A percentile compares a stretch with the other conserved stretches of the same genome.
phyloP scores from a whole-genome alignment of 2,888 invertebrate genomes.

The Criorhina ranunculi region DNA sequence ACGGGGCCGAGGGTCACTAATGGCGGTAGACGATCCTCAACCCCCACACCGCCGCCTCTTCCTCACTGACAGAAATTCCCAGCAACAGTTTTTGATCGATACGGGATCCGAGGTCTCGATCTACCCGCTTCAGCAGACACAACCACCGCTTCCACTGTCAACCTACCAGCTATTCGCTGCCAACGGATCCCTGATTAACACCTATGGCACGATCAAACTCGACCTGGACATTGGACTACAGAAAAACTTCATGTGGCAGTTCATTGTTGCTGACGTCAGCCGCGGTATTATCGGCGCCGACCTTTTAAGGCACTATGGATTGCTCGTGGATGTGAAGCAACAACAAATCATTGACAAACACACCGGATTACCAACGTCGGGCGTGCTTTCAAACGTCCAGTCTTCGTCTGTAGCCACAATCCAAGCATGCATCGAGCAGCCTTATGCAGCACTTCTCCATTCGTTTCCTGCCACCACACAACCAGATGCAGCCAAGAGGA shows the following conservation, averaged over 20 bases:
- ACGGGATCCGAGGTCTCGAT: slow-evolving; percentile 62
- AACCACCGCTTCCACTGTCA: not conserved
- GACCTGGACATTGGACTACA: slow-evolving; percentile 24
- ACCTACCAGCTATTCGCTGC: slow-evolving; percentile 27
- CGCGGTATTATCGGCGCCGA: slow-evolving; percentile 35
- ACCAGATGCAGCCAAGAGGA: slow-evolving; percentile 12
- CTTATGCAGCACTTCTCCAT: slow-evolving; percentile 21
- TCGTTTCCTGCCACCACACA: slow-evolving; percentile 24
- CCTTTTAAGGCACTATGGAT: slow-evolving; percentile 16
- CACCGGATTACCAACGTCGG: no score
- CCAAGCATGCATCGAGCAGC: slow-evolving; percentile 12
- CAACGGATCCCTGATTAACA: slow-evolving; percentile 51
- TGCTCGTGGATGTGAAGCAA: slow-evolving; percentile 33
- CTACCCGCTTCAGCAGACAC: slow-evolving; percentile 25
- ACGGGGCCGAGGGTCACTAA: slow-evolving; percentile 19
- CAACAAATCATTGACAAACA: slow-evolving; percentile 26
- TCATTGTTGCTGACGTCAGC: slow-evolving; percentile 38
- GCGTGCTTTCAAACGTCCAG: slow-evolving; percentile 9
- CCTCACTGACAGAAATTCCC: slow-evolving; percentile 5
- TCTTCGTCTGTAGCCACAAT: slow-evolving; percentile 29
- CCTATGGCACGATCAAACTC: slow-evolving; percentile 17
- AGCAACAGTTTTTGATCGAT: slow-evolving; percentile 35
- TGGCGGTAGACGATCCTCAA: slow-evolving; percentile 23
- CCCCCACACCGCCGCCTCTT: slow-evolving; percentile 14
- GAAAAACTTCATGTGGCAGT: slow-evolving; percentile 24